Conservation (phyloP, 2,888 invertebrate genomes). For the Sacculina carcini region DNA sequence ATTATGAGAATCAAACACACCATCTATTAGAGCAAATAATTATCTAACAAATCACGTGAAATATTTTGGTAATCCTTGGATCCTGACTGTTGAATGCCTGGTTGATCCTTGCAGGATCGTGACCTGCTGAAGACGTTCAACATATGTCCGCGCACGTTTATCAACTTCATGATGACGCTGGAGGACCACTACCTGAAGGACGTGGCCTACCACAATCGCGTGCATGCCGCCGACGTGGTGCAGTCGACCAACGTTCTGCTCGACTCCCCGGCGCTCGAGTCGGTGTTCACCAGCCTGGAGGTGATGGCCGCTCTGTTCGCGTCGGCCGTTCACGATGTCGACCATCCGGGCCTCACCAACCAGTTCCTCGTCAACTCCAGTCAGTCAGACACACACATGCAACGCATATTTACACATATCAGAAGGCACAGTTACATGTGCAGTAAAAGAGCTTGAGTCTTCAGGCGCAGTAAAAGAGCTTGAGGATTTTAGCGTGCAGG, state of each 20-base stretch:
- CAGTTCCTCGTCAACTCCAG: constrained; percentile 96
- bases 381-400: constrained; percentile 20
- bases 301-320: constrained; percentile 88
- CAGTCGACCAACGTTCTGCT: constrained; percentile 91
- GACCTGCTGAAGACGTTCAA: constrained; percentile 72
- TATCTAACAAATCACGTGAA: too few species aligned
- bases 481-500: too few species aligned
- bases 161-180: constrained; percentile 86
- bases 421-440: neutral
- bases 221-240: constrained; percentile 94
- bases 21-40: too few species aligned
- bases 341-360: constrained; percentile 97
- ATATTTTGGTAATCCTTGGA: too few species aligned
- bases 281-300: constrained; percentile 90
- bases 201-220: constrained; percentile 96
- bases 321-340: constrained; percentile 95
- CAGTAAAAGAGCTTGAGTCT: neutral
- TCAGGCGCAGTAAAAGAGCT: too few species aligned
- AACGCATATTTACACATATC: neutral
- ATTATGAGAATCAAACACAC: too few species aligned
- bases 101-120: constrained; percentile 30
- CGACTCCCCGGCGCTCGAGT: constrained; percentile 85
- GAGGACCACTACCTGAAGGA: constrained; percentile 95
- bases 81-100: neutral
- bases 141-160: constrained; percentile 77